Percentiles rank a stretch among this genome's conserved stretches.
Conservation (phyloP, 2,888 invertebrate genomes). For the Tuta absoluta region DNA sequence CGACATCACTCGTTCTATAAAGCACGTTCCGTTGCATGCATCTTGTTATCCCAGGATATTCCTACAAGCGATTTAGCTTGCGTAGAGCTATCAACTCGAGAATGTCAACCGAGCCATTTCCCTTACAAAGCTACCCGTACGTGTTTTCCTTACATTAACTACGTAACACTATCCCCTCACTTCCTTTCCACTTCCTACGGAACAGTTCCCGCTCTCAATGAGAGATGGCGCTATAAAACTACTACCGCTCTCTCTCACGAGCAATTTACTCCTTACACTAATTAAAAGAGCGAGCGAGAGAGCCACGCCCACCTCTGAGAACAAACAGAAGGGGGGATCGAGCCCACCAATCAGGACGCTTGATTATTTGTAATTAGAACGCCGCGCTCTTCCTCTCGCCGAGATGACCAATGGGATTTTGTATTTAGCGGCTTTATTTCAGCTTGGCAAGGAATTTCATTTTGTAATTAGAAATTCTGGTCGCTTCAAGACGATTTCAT, state of each 20-base stretch:
- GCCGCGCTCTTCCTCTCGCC: slow-evolving; percentile 66
- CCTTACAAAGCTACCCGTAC: slow-evolving; percentile 70
- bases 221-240: slow-evolving; percentile 77
- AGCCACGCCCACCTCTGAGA: slow-evolving; percentile 74
- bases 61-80: slow-evolving; percentile 61
- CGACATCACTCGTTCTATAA: slow-evolving; percentile 12
- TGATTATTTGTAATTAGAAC: slow-evolving; percentile 82
- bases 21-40: slow-evolving; percentile 23
- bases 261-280: slow-evolving; percentile 82
- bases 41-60: slow-evolving; percentile 35
- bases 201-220: slow-evolving; percentile 75
- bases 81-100: slow-evolving; percentile 62
- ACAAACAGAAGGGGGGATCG: slow-evolving; percentile 77
- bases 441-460: slow-evolving; percentile 56
- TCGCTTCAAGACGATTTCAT: slow-evolving; percentile 52
- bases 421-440: slow-evolving; percentile 66
- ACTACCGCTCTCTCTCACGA: slow-evolving; percentile 72
- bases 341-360: slow-evolving; percentile 71
- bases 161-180: slow-evolving; percentile 72
- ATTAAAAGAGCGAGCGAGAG: slow-evolving; percentile 80
- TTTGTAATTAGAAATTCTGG: slow-evolving; percentile 63
- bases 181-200: slow-evolving; percentile 45
- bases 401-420: slow-evolving; percentile 78
- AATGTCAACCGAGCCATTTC: slow-evolving; percentile 74
- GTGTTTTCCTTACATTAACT: slow-evolving; percentile 79